Evolutionary conservation across 2,888 invertebrate species (phyloP), one percentile per base, ranked within the genome.

Genomic region (Drosophila setosimentum): DNA sequence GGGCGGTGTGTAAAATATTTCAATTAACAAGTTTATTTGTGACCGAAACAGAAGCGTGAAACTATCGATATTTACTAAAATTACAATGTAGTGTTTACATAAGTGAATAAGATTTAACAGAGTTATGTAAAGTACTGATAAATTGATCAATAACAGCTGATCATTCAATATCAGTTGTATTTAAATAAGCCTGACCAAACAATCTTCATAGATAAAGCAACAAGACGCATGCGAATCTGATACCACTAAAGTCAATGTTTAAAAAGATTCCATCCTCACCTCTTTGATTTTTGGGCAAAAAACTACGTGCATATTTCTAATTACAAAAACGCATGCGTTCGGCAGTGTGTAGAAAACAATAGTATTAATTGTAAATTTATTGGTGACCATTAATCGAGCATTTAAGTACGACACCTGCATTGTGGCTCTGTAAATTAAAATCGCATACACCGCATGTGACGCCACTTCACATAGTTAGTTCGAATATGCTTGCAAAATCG

Each of bases 351-450:
- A 3, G 33, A 37, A 53, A 55, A 55, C 70, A 73, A 79, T 82
- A 74, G 57, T 73, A 79, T 82, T 73, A 74, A 74, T 64, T 64
- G 45, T 21, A 64, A 63, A 81, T 76, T 79, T 74, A 72, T 76
- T 74, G 65, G 74, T 63, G 55, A 60, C 59, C 50, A 61, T 67
- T 37, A 48, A 48, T 30, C 50, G 30, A 65, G 65, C 62, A 70
- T 64, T 78, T 66, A 78, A 66, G 63, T 66, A 69, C 57, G 42
- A 45, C 45, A 48, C 40, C 42, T 16, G 50, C 57, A 48, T 16
- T 59, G 27, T 35, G 30, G 48, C 42, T n/a, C 21, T 16, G 21
- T 21, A 30, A 27, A 40, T 37, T 50, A n/a, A 24, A 29, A 42
- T 27, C 54, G 24, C n/a, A 51, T 57, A 61, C 50, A 35, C 27